Evolutionary conservation across 2,888 invertebrate species (phyloP).

Genomic region (Platynereis dumerilii): DNA sequence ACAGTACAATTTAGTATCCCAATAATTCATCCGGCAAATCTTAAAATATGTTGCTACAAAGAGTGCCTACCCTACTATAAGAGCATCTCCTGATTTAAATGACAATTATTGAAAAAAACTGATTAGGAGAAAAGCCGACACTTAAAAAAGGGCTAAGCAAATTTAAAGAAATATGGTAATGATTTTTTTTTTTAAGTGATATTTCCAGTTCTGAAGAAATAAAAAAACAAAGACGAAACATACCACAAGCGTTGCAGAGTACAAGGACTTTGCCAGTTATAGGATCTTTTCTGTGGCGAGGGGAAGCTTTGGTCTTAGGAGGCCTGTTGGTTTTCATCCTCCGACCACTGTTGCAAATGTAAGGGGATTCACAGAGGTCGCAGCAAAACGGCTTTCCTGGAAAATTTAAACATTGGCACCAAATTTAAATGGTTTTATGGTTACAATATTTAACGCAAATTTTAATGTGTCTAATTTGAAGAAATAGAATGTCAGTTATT

Average conservation of each 20-base stretch:
- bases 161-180: no score
- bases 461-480: not conserved
- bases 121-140: no score
- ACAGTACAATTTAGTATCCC: no score
- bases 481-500: not conserved
- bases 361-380: conserved; percentile 49
- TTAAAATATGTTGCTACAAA: no score
- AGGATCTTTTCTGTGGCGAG: conserved; percentile 7
- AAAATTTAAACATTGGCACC: not conserved
- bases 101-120: no score
- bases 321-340: conserved; percentile 24
- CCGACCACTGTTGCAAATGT: conserved; percentile 42
- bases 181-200: no score
- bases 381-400: conserved; percentile 31
- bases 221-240: no score
- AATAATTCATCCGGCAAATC: no score
- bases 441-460: not conserved
- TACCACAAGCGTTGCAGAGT: conserved; percentile 23
- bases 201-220: no score
- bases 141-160: no score
- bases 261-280: conserved; percentile 20
- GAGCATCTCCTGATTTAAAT: no score
- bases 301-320: not conserved
- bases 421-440: not conserved
- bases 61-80: no score